phyloP scores from a whole-genome alignment of 2,797 vertebrate genomes.

The Zenarchopterus dispar region DNA sequence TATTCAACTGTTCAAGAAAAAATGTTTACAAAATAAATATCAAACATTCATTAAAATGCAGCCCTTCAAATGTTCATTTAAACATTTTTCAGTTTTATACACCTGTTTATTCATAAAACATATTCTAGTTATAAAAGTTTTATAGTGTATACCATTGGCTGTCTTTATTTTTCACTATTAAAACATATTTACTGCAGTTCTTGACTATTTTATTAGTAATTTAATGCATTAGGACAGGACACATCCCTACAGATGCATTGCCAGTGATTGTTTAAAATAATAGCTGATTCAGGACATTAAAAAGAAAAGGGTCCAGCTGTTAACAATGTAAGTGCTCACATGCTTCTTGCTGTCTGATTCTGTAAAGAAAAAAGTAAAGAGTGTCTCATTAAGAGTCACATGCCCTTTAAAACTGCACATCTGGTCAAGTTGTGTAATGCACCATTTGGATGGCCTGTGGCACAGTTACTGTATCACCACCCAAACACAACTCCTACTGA shows the following conservation, averaged over 20 bases:
- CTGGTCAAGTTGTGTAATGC: slow-evolving; percentile 74
- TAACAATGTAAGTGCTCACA: slow-evolving; percentile 16
- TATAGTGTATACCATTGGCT: too few species aligned
- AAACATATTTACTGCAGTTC: too few species aligned
- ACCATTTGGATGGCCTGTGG: slow-evolving; percentile 49
- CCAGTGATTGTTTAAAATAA: background rate
- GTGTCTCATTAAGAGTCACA: slow-evolving; percentile 66
- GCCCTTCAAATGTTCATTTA: background rate
- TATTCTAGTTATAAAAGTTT: too few species aligned
- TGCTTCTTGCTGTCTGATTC: slow-evolving; percentile 30
- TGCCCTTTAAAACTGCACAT: slow-evolving; percentile 69
- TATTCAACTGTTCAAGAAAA: background rate
- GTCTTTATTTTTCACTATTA: too few species aligned
- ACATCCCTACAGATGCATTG: background rate
- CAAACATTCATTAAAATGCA: background rate
- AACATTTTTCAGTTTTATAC: background rate
- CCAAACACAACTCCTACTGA: slow-evolving; percentile 46
- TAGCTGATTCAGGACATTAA: background rate
- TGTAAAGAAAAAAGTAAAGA: slow-evolving; percentile 28
- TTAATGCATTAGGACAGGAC: too few species aligned
- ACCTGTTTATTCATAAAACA: background rate
- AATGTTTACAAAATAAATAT: background rate
- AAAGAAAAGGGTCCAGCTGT: slow-evolving; percentile 26
- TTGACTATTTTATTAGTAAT: too few species aligned
- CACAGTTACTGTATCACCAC: slow-evolving; percentile 39